Evolutionary conservation across 2,888 invertebrate species (phyloP), one percentile per base, ranked within the genome.

Genomic region (Macroteleia sp.): DNA sequence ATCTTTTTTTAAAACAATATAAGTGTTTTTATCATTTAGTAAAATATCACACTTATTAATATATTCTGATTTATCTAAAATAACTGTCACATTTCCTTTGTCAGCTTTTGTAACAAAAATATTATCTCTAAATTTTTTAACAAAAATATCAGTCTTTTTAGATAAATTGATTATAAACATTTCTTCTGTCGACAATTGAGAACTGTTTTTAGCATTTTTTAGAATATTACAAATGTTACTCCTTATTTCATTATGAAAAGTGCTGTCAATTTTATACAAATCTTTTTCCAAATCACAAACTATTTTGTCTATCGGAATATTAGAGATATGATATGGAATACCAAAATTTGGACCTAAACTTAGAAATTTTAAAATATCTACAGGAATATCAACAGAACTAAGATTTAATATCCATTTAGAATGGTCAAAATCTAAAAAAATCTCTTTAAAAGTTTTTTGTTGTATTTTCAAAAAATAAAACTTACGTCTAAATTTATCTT

Each of bases 71-170:
- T 28, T 54, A n/a, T 54, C 14, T 34, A 54, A 36, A 6, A 54
- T 28, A 16, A 39, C 54, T 10, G 54, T 54, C 0, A 54, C 28
- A 12, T 39, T 54, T 1, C 54, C 54, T 41, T 54, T 54, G n/a
- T 54, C 54, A 10, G 54, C 39, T 16, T 22, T 54, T 14, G 54
- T 39, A 10, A 54, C 19, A 19, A 39, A 54, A 16, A 54, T 36
- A 10, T 22, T 22, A 16, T 54, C 12, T 22, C 14, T n/a, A 5
- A 25, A 16, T 54, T 54, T 54, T 5, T 22, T 39, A 4, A 54
- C 0, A 54, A 54, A 54, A 16, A 32, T 4, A 10, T 32, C 9
- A 32, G 9, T 10, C n/a, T 10, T 32, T 32, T 32, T 32, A 32
- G 20, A n/a, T 8, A 22, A 42, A 10, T 19, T 41, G 6, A 36